Evolutionary conservation across 1,140 invertebrate genomes (phyloP).

Genomic region (Drosophila albomicans): DNA sequence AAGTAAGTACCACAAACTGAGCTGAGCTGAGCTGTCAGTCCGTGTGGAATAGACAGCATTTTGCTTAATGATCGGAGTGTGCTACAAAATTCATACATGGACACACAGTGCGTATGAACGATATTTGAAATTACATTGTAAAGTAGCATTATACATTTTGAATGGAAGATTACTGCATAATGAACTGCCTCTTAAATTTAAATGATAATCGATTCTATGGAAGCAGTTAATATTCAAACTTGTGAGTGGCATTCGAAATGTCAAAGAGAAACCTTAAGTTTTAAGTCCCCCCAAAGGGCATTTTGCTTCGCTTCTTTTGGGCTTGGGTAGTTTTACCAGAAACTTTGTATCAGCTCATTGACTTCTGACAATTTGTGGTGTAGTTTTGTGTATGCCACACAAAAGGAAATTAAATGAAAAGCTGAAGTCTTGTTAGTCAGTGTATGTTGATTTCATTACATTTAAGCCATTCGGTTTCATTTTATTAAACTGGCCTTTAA

Average conservation of each 20-base stretch:
- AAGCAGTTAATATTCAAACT: too few relatives aligned
- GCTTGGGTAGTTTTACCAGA: conserved; percentile 1
- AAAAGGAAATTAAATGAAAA: conserved; percentile 24
- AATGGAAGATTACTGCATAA: too few relatives aligned
- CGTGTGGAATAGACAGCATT: conserved; percentile 23
- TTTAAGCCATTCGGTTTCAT: conserved; percentile 1
- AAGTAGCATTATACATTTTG: too few relatives aligned
- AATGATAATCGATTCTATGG: too few relatives aligned
- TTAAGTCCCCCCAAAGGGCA: too few relatives aligned
- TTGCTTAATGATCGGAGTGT: conserved; percentile 57
- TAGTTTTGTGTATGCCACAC: not conserved
- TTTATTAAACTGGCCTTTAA: conserved; percentile 7
- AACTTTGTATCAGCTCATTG: conserved; percentile 32
- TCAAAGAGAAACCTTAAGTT: too few relatives aligned
- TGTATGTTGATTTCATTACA: conserved; percentile 17
- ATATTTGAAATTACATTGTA: conserved; percentile 27
- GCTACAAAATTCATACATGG: conserved; percentile 28
- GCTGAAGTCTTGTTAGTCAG: conserved; percentile 24
- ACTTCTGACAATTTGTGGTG: conserved; percentile 30
- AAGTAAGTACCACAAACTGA: not conserved
- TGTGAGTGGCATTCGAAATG: too few relatives aligned
- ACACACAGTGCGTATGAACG: conserved; percentile 56
- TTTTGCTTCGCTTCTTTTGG: too few relatives aligned
- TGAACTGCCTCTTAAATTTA: too few relatives aligned
- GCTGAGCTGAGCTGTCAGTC: not conserved